phyloP scores from a whole-genome alignment of 2,888 invertebrate genomes.

The Leptopilina drosophilae region DNA sequence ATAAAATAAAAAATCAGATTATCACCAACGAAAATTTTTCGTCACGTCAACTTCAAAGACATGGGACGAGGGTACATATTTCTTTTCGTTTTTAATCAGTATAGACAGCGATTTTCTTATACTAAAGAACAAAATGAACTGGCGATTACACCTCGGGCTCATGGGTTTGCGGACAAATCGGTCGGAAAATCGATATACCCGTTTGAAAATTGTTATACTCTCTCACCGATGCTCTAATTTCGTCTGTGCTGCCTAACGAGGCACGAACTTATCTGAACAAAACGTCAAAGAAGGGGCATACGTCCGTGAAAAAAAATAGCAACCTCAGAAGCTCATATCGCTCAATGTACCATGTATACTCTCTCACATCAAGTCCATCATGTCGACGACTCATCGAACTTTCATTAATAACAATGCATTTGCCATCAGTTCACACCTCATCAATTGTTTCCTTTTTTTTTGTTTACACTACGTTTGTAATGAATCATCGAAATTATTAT shows the following conservation, averaged over 20 bases:
- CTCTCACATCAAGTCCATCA: not conserved
- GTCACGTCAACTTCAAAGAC: not conserved
- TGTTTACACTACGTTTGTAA: not conserved
- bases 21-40: no score
- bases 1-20: no score
- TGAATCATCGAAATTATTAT: not conserved
- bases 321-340: constrained; percentile 24
- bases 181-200: constrained; percentile 50
- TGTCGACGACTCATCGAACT: constrained; percentile 32
- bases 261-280: constrained; percentile 15
- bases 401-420: constrained; percentile 27
- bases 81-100: constrained; percentile 7
- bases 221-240: constrained; percentile 36
- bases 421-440: constrained; percentile 4
- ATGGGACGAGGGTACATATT: not conserved
- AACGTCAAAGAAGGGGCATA: constrained; percentile 26
- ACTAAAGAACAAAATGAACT: constrained; percentile 40
- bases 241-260: constrained; percentile 36
- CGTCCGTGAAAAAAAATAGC: constrained; percentile 20
- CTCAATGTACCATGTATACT: constrained; percentile 29
- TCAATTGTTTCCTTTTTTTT: not conserved
- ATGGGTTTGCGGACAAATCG: constrained; percentile 49
- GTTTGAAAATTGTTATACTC: constrained; percentile 29
- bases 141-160: constrained; percentile 42
- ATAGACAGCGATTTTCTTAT: constrained; percentile 38